Percentiles rank a stretch among this genome's conserved stretches.
These are phyloP conservation scores for Lepidocyrtinus sp. DNA, from an alignment of 2,888 invertebrate species.

Conservation along the genomic window DNA sequence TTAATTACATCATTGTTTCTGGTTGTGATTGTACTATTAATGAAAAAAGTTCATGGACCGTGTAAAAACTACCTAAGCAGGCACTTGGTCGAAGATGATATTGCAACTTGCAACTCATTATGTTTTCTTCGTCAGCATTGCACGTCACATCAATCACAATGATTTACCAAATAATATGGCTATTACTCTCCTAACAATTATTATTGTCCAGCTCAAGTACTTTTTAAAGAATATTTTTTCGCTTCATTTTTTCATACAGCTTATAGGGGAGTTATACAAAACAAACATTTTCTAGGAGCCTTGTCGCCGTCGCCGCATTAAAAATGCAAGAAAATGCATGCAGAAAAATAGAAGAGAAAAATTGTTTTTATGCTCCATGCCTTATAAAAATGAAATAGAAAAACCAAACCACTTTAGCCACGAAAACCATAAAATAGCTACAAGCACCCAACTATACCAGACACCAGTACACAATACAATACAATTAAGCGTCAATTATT, in stretches of 20 bases:
- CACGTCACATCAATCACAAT: slow-evolving; percentile 37
- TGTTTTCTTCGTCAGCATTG: not conserved
- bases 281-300: too few relatives aligned
- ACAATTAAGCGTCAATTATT: slow-evolving; percentile 21
- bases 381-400: not conserved
- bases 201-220: too few relatives aligned
- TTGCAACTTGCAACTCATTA: too few relatives aligned
- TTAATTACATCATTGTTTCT: not conserved
- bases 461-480: not conserved
- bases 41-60: slow-evolving; percentile 11
- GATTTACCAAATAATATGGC: slow-evolving; percentile 9
- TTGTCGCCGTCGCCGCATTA: not conserved
- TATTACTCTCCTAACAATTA: too few relatives aligned
- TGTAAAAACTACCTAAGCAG: not conserved
- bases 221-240: too few relatives aligned
- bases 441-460: not conserved
- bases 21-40: not conserved
- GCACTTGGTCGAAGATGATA: not conserved
- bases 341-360: not conserved
- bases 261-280: too few relatives aligned
- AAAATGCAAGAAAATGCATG: slow-evolving; percentile 9
- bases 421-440: not conserved
- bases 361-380: not conserved
- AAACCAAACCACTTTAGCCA: slow-evolving; percentile 11
- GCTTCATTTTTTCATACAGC: too few relatives aligned